Percentiles rank a stretch among this genome's conserved stretches.
Evolutionary conservation across 2,113 vertebrate species (phyloP).

Genomic region (Turnix velox): DNA sequence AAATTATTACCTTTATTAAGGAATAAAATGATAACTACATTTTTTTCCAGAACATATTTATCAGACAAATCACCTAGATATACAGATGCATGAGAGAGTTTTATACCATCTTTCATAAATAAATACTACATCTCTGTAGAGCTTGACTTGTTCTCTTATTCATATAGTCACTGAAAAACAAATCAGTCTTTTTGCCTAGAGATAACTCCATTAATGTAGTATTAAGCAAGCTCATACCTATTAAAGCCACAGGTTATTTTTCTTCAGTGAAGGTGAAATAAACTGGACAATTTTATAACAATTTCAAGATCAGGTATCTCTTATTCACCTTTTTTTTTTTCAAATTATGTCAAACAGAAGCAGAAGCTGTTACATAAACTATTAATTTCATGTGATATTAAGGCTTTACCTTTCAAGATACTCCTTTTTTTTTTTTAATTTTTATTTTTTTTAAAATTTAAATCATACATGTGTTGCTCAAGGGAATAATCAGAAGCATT

Average conservation of each 20-base stretch:
- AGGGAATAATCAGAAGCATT: not conserved
- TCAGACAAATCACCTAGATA: not conserved
- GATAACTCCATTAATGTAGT: not conserved
- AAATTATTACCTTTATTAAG: constrained; percentile 1
- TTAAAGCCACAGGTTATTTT: not conserved
- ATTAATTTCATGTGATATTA: not conserved
- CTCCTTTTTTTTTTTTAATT: not conserved
- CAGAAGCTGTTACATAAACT: not conserved
- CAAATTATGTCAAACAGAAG: not conserved
- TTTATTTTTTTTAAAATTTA: not conserved
- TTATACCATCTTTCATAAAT: not conserved
- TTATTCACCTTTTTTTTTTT: not conserved
- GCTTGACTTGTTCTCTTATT: not conserved
- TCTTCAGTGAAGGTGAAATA: constrained; percentile 4
- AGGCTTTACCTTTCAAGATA: not conserved
- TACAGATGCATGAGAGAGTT: not conserved
- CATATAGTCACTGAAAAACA: not conserved
- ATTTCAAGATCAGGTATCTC: not conserved
- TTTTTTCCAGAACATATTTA: not conserved
- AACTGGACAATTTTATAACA: not conserved
- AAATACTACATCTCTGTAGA: not conserved
- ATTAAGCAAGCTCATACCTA: not conserved
- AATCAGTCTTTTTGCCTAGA: not conserved
- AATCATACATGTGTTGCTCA: not conserved
- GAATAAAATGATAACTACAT: not conserved